Conservation (phyloP, 2,888 invertebrate genomes). For the Lumbricus terrestris region DNA sequence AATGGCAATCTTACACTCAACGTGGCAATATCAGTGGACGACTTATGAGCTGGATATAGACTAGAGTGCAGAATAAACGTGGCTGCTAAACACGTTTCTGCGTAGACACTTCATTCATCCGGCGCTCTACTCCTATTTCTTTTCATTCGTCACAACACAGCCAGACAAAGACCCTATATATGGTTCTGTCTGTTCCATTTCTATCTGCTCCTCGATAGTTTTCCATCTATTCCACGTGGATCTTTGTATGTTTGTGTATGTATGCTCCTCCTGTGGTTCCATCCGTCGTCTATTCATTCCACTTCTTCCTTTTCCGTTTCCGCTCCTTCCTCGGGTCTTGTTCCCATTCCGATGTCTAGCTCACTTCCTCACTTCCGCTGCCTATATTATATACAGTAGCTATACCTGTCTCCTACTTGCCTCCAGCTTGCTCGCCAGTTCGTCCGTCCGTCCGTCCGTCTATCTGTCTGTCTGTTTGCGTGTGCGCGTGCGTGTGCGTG, state of each 20-base stretch:
- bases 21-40: neutral
- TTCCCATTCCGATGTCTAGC: neutral
- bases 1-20: neutral
- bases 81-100: neutral
- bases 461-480: too few species aligned
- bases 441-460: too few species aligned
- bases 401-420: too few species aligned
- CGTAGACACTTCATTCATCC: neutral
- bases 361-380: neutral
- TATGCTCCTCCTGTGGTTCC: too few species aligned
- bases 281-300: neutral
- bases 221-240: too few species aligned
- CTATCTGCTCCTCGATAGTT: too few species aligned
- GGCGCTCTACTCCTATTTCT: neutral
- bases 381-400: too few species aligned
- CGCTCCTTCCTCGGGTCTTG: neutral
- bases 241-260: too few species aligned
- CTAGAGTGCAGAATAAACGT: neutral
- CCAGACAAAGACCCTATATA: too few species aligned
- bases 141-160: neutral
- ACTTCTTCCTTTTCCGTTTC: neutral
- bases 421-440: neutral
- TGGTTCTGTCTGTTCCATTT: neutral
- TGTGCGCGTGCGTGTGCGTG: too few species aligned
- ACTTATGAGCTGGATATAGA: neutral